A percentile compares a stretch with the other conserved stretches of the same genome.
Evolutionary conservation across 2,113 vertebrate species (phyloP).

Genomic region (Ceyx margarethae): DNA sequence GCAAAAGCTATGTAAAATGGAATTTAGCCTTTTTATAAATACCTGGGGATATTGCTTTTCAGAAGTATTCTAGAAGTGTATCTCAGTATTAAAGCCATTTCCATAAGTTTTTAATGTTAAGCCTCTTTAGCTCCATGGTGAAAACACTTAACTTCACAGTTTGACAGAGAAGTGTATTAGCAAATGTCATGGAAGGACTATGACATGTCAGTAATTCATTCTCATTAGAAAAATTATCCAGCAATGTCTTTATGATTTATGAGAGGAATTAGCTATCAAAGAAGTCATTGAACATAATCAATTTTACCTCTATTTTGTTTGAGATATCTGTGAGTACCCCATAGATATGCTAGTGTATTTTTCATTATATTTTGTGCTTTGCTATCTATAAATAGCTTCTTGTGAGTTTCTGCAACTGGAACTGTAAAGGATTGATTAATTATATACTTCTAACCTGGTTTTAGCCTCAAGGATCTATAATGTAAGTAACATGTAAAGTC

Average conservation of each 20-base stretch:
- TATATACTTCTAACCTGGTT: background rate
- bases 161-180: slow-evolving; percentile 62
- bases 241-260: slow-evolving; percentile 23
- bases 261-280: background rate
- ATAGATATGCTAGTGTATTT: background rate
- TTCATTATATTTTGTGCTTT: background rate
- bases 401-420: background rate
- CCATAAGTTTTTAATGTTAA: slow-evolving; percentile 63
- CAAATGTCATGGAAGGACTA: slow-evolving; percentile 48
- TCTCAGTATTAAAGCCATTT: slow-evolving; percentile 62
- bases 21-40: background rate
- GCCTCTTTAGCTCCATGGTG: slow-evolving; percentile 63
- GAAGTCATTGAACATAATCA: background rate
- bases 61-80: slow-evolving; percentile 51
- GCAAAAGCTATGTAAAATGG: slow-evolving; percentile 21
- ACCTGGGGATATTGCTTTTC: slow-evolving; percentile 44
- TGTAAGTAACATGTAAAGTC: background rate
- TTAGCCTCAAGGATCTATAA: background rate
- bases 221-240: slow-evolving; percentile 33
- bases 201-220: slow-evolving; percentile 33
- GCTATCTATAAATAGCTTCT: background rate
- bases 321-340: background rate
- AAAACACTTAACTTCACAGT: slow-evolving; percentile 68
- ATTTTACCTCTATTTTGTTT: background rate
- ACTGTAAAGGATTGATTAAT: background rate